phyloP scores from a whole-genome alignment of 2,113 vertebrate species.

The Meleagris gallopavo region DNA sequence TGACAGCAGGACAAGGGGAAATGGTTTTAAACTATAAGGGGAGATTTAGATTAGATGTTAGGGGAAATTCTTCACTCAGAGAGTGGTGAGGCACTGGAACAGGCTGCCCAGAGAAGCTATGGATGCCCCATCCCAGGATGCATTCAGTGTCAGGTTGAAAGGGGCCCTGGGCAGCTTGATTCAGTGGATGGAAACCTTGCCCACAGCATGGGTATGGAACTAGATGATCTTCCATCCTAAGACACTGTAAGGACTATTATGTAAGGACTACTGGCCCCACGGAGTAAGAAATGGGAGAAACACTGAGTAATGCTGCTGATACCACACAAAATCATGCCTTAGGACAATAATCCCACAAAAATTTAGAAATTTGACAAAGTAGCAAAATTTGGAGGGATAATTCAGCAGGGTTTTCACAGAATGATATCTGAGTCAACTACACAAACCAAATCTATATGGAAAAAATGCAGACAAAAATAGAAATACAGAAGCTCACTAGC shows the following conservation, averaged over 20 bases:
- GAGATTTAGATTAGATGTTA: neutral
- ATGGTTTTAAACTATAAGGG: neutral
- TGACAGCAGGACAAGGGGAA: neutral
- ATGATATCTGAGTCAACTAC: neutral
- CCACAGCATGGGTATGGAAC: neutral
- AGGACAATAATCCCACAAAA: neutral
- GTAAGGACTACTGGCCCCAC: rapidly evolving
- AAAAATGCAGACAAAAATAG: neutral
- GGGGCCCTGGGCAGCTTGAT: neutral
- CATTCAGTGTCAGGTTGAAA: too few species aligned
- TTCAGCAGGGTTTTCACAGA: neutral
- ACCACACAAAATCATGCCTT: neutral
- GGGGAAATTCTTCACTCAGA: too few species aligned
- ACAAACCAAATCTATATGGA: neutral
- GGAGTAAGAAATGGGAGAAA: neutral
- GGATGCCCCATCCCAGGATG: too few species aligned
- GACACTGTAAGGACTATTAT: too few species aligned
- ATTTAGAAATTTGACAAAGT: neutral
- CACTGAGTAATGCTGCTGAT: neutral
- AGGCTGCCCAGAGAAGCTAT: too few species aligned
- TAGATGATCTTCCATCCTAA: too few species aligned
- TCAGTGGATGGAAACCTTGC: neutral
- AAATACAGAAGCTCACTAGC: neutral
- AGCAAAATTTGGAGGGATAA: neutral
- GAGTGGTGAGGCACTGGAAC: too few species aligned